phyloP scores from a whole-genome alignment of 2,888 invertebrate genomes.

The Gisinianus flammeolus region DNA sequence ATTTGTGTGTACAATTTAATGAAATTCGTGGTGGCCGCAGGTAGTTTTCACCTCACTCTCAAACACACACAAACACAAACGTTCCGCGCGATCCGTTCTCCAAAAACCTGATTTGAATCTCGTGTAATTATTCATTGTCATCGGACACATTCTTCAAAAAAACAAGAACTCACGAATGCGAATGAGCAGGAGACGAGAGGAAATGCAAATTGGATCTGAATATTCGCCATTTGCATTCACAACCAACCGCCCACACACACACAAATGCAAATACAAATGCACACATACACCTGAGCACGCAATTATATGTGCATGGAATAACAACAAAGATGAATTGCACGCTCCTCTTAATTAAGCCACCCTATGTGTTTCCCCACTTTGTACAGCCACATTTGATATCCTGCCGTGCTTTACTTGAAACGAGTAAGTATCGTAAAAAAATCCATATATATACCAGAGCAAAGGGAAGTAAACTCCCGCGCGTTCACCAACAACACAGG shows the following conservation, averaged over 20 bases:
- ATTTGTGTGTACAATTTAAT: slow-evolving; percentile 2
- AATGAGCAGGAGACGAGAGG: background rate
- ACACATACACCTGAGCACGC: slow-evolving; percentile 11
- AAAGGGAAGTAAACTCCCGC: no score
- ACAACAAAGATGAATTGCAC: slow-evolving; percentile 4
- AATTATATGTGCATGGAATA: background rate
- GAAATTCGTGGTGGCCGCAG: slow-evolving; percentile 27
- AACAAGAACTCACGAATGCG: no score
- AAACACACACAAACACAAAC: no score
- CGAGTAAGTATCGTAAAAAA: no score
- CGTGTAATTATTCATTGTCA: slow-evolving; percentile 26
- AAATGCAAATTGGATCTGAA: slow-evolving; percentile 7
- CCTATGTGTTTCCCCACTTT: background rate
- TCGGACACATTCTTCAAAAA: slow-evolving; percentile 15
- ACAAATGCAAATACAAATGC: background rate
- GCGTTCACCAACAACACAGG: background rate
- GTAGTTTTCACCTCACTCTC: slow-evolving; percentile 14
- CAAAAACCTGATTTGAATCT: slow-evolving; percentile 18
- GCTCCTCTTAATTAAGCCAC: slow-evolving; percentile 9
- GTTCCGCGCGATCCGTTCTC: no score
- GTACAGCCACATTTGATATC: background rate
- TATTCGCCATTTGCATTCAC: background rate
- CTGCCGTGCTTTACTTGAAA: background rate
- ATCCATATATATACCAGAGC: no score
- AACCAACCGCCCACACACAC: background rate